Percentiles rank a stretch among this genome's conserved stretches.
phyloP scores from a whole-genome alignment of 2,797 vertebrate genomes.

The Spheniscus humboldti region DNA sequence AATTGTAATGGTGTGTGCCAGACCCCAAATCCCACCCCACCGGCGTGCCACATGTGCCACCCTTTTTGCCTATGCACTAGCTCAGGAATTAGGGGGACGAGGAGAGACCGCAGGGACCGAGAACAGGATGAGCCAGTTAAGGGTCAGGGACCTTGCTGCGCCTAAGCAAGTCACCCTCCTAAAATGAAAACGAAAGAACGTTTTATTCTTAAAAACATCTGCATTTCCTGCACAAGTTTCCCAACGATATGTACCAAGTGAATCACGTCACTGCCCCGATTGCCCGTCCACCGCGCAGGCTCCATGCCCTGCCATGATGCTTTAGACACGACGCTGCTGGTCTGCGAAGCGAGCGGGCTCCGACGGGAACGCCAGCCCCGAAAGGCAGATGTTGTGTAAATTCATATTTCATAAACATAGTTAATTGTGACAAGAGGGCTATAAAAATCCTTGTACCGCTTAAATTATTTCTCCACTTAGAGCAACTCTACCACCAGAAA shows the following conservation, averaged over 20 bases:
- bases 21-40: background rate
- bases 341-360: background rate
- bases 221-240: background rate
- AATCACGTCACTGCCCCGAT: fast-evolving
- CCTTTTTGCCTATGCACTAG: fast-evolving
- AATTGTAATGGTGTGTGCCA: fast-evolving
- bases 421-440: constrained; percentile 40
- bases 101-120: fast-evolving
- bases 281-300: fast-evolving
- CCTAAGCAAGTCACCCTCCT: too few species aligned
- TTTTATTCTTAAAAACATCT: background rate
- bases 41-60: fast-evolving
- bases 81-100: background rate
- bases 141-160: fast-evolving
- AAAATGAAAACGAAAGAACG: background rate
- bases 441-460: constrained; percentile 2
- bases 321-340: background rate
- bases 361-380: background rate
- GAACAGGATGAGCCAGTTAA: fast-evolving
- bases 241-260: fast-evolving
- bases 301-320: background rate
- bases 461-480: constrained; percentile 25
- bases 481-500: background rate
- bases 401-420: constrained; percentile 33
- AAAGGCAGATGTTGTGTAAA: constrained; percentile 14